Percentiles rank a stretch among this genome's conserved stretches.
These are phyloP conservation scores for Psettodes erumei DNA, from an alignment of 2,113 vertebrate genomes.

Conservation along the genomic window DNA sequence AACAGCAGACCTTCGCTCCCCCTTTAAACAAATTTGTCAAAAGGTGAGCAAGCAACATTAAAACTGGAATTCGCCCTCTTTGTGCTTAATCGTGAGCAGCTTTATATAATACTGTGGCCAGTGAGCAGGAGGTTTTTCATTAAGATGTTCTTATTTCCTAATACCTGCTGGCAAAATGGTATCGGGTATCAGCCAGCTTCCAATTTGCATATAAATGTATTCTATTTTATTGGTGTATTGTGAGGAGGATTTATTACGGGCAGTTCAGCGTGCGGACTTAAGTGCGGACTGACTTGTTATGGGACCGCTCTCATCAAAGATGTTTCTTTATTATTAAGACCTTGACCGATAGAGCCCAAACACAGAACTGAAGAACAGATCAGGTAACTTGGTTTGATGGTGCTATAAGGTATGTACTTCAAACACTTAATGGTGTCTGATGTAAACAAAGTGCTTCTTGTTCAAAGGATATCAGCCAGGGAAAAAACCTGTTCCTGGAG, in stretches of 20 bases:
- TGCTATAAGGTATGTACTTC: constrained; percentile 43
- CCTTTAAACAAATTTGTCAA: constrained; percentile 61
- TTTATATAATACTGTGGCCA: constrained; percentile 37
- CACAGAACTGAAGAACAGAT: constrained; percentile 47
- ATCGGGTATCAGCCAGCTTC: constrained; percentile 45
- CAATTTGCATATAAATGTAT: constrained; percentile 73
- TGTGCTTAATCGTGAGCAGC: constrained; percentile 42
- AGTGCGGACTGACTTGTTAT: constrained; percentile 59
- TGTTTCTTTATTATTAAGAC: constrained; percentile 49
- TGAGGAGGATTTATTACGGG: constrained; percentile 64
- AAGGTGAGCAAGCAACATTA: constrained; percentile 63
- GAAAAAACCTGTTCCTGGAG: constrained; percentile 27
- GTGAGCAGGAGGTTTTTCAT: constrained; percentile 66
- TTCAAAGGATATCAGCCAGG: constrained; percentile 45
- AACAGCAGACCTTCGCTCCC: constrained; percentile 14
- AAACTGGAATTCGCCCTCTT: constrained; percentile 49
- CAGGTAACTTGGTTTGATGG: constrained; percentile 32
- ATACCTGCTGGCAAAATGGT: constrained; percentile 62
- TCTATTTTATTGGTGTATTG: constrained; percentile 61
- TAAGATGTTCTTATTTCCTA: constrained; percentile 65
- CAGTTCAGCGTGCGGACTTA: constrained; percentile 48
- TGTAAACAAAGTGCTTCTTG: constrained; percentile 56
- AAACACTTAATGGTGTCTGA: constrained; percentile 42
- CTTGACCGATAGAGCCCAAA: constrained; percentile 39
- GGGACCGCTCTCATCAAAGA: constrained; percentile 58